Percentiles rank a stretch among this genome's conserved stretches.
These are phyloP conservation scores for Pristionchus exspectatus DNA, from an alignment of 2,888 invertebrate genomes.

Conservation along the genomic window DNA sequence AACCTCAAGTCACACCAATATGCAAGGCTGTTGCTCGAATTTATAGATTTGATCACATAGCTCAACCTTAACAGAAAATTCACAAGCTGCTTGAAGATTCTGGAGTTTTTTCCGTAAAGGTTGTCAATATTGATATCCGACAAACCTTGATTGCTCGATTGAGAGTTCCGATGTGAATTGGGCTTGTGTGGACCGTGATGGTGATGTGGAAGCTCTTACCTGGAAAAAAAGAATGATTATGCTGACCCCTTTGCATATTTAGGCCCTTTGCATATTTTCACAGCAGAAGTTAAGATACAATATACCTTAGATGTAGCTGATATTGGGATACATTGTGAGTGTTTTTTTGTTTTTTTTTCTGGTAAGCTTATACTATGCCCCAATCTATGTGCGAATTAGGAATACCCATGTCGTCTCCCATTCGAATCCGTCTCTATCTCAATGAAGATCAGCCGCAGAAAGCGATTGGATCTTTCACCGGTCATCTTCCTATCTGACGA, in stretches of 20 bases:
- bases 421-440: constrained; percentile 8
- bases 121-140: too few species aligned
- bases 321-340: too few species aligned
- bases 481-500: background rate
- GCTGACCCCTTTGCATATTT: too few species aligned
- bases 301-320: too few species aligned
- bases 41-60: background rate
- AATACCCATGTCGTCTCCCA: background rate
- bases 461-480: constrained; percentile 39
- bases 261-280: too few species aligned
- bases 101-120: too few species aligned
- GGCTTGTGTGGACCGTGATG: constrained; percentile 93
- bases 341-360: too few species aligned
- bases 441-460: constrained; percentile 31
- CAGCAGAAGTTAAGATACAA: too few species aligned
- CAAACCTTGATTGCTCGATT: constrained; percentile 92
- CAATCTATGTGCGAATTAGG: background rate
- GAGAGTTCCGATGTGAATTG: constrained; percentile 95
- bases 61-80: background rate
- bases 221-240: too few species aligned
- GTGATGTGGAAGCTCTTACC: constrained; percentile 98
- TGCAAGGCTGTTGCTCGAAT: background rate
- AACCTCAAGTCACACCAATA: background rate
- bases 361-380: background rate
- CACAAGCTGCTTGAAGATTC: too few species aligned